Evolutionary conservation across 2,797 vertebrate genomes (phyloP), one percentile per base, ranked within the genome.

Genomic region (Argentina silus): DNA sequence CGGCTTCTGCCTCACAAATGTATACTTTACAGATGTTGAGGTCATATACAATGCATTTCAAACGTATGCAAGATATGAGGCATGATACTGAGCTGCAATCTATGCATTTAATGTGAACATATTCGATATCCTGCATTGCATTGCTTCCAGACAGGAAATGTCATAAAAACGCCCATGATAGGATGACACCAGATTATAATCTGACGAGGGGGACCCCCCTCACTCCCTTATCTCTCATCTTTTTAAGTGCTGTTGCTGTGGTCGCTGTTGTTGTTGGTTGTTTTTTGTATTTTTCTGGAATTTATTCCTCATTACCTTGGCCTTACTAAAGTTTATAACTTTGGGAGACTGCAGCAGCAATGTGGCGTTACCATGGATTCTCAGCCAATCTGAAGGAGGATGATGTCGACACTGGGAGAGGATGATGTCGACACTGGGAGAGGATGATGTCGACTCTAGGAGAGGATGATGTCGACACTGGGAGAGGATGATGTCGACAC

Each of bases 21-120:
- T 53, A 14, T 63, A 43, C 57, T 15, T 14, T 48, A 48, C 56
- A 19, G 21, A 9, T 60, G 51, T 51, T 42, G 15, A 63, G 61
- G 61, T 55, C 7, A 14, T 43, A 36, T 2, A 57, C 27, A 27
- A 10, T 43, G 23, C 68, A 27, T 21, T 44, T 15, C 36, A 15
- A 21, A 23, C 47, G 15, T 17, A 53, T 51, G 21, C 53, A 48
- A 62, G 47, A 60, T 60, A 10, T 60, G 19, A 36, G 21, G 56
- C 56, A 51, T 45, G 9, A 67, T 73, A 59, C 27, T 43, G 70
- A 50, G 43, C 75, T 7, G 15, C 14, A 68, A 72, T 67, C 76
- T 64, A 21, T 65, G 76, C 69, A 44, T 74, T 45, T 42, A 36
- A 6, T 73, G 44, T 68, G 75, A 45, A 48, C 67, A 59, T 43